Percentiles rank a stretch among this genome's conserved stretches.
Evolutionary conservation across 2,888 invertebrate species (phyloP).

Genomic region (Drosophila koepferae): DNA sequence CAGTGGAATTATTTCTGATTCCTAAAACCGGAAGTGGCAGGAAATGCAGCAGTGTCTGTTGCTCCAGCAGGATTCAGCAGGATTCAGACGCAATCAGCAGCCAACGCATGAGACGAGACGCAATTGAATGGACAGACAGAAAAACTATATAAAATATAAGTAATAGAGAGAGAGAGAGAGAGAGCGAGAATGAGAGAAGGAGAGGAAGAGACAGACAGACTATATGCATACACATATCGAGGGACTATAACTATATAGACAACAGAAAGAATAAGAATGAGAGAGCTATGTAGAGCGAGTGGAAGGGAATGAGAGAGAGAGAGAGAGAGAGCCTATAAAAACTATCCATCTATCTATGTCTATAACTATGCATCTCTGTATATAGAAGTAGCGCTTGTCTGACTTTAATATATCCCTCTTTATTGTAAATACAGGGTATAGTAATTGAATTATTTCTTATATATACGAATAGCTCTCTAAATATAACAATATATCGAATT

Average conservation of each 20-base stretch:
- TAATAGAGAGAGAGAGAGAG: no score
- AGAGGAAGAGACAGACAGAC: no score
- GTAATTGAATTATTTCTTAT: neutral
- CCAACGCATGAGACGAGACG: neutral
- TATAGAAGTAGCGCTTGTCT: neutral
- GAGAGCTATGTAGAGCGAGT: no score
- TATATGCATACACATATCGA: no score
- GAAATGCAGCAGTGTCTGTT: slow-evolving; percentile 44
- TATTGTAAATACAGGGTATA: neutral
- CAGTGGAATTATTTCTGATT: slow-evolving; percentile 13
- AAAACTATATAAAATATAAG: neutral
- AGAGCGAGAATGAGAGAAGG: no score
- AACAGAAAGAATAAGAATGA: no score
- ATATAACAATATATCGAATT: no score
- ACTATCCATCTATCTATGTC: neutral
- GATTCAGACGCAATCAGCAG: slow-evolving; percentile 19
- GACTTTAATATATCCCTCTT: neutral
- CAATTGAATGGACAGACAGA: neutral
- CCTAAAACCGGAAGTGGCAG: slow-evolving; percentile 40
- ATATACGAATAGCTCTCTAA: neutral
- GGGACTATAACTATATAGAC: no score
- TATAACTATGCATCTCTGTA: neutral
- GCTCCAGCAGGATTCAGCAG: slow-evolving; percentile 17
- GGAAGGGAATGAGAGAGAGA: neutral
- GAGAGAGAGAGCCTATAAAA: neutral